These are phyloP conservation scores for Sepioteuthis lessoniana DNA, from an alignment of 2,888 invertebrate genomes.

Conservation along the genomic window DNA sequence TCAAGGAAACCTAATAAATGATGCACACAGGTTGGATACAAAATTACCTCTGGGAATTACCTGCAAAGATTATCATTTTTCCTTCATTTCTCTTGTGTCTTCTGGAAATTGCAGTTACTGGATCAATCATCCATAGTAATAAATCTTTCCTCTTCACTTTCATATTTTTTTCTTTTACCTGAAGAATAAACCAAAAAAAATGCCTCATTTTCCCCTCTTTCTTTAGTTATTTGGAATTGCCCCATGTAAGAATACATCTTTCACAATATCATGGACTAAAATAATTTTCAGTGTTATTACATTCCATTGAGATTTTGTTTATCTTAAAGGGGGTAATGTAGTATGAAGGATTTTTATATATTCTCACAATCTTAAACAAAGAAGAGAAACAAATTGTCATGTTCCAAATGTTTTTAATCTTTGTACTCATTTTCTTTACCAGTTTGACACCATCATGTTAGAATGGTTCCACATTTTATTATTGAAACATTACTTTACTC, in stretches of 20 bases:
- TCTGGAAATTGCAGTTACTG: background rate
- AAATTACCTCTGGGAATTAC: slow-evolving; percentile 20
- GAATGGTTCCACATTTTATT: background rate
- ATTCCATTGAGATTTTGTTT: background rate
- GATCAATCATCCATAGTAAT: slow-evolving; percentile 17
- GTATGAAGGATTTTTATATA: background rate
- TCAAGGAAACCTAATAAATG: slow-evolving; percentile 33
- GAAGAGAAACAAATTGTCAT: background rate
- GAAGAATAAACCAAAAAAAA: no score
- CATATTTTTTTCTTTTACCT: background rate
- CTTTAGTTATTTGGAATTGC: background rate
- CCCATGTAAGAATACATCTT: background rate
- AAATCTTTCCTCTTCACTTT: background rate
- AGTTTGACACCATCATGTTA: background rate
- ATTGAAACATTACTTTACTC: background rate
- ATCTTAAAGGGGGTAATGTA: no score
- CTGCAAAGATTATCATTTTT: slow-evolving; percentile 10
- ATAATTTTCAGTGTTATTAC: background rate
- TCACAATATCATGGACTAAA: background rate
- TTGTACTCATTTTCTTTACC: background rate
- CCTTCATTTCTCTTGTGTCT: background rate
- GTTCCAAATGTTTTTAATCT: background rate
- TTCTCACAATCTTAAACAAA: background rate
- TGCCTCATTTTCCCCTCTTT: no score
- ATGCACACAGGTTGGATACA: slow-evolving; percentile 21